Evolutionary conservation across 2,797 vertebrate species (phyloP).

Genomic region (Sarcoramphus papa): DNA sequence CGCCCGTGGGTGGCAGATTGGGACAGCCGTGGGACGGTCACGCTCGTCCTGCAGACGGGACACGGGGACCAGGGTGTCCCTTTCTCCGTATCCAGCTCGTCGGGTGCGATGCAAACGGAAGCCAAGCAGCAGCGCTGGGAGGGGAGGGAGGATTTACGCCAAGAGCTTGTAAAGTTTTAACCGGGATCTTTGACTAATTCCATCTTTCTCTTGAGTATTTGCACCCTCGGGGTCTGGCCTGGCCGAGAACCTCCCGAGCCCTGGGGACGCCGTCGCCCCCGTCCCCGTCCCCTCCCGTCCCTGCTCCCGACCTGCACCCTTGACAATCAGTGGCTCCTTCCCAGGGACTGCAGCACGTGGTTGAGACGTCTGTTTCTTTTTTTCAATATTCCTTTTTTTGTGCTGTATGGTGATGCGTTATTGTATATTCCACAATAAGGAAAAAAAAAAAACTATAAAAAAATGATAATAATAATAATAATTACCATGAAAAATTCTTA

Average conservation of each 20-base stretch:
- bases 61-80: neutral
- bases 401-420: slow-evolving; percentile 77
- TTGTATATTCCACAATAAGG: slow-evolving; percentile 76
- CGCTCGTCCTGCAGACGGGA: neutral
- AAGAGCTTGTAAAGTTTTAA: neutral
- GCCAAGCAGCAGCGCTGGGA: neutral
- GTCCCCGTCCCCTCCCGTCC: neutral
- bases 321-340: slow-evolving; percentile 62
- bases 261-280: neutral
- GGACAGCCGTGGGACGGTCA: neutral
- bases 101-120: neutral
- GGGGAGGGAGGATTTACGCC: neutral
- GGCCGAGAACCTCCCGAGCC: neutral
- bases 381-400: slow-evolving; percentile 67
- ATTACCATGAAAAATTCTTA: slow-evolving; percentile 67
- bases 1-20: neutral
- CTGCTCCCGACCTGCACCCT: neutral
- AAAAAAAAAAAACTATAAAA: slow-evolving; percentile 13
- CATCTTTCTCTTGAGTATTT: neutral
- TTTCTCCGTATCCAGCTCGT: neutral
- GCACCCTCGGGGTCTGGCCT: neutral
- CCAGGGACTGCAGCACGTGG: slow-evolving; percentile 64
- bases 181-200: neutral
- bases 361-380: slow-evolving; percentile 64
- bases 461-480: slow-evolving; percentile 10